These are phyloP conservation scores for Ridgeia piscesae DNA, from an alignment of 1,140 invertebrate species.

Conservation along the genomic window DNA sequence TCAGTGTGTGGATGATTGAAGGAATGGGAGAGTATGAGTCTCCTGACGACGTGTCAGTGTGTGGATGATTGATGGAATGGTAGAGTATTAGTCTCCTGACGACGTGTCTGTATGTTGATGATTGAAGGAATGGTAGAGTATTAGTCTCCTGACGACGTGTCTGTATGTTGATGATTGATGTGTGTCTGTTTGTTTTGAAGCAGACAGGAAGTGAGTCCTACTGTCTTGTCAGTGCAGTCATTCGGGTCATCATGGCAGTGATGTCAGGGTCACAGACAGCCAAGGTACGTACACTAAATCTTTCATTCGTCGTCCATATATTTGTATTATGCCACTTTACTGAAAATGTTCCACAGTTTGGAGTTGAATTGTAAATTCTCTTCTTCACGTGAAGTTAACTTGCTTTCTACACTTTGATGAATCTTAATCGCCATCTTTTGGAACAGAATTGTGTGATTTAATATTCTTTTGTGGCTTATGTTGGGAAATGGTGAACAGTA, in stretches of 20 bases:
- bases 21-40: neutral
- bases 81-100: neutral
- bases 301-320: too few species aligned
- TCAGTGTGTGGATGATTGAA: neutral
- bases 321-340: too few species aligned
- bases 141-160: neutral
- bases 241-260: slow-evolving; percentile 41
- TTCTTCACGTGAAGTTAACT: too few species aligned
- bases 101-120: neutral
- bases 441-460: too few species aligned
- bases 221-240: slow-evolving; percentile 43
- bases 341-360: too few species aligned
- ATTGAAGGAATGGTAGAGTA: neutral
- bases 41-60: neutral
- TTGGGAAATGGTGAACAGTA: too few species aligned
- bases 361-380: too few species aligned
- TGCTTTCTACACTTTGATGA: too few species aligned
- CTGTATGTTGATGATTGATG: too few species aligned
- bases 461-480: too few species aligned
- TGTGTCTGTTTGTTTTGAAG: slow-evolving; percentile 34
- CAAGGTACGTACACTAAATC: slow-evolving; percentile 34
- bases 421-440: too few species aligned
- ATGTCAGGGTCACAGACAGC: slow-evolving; percentile 43
- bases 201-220: slow-evolving; percentile 43
- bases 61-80: neutral